Conservation (phyloP, 2,113 vertebrate species). For the Proteles cristata region DNA sequence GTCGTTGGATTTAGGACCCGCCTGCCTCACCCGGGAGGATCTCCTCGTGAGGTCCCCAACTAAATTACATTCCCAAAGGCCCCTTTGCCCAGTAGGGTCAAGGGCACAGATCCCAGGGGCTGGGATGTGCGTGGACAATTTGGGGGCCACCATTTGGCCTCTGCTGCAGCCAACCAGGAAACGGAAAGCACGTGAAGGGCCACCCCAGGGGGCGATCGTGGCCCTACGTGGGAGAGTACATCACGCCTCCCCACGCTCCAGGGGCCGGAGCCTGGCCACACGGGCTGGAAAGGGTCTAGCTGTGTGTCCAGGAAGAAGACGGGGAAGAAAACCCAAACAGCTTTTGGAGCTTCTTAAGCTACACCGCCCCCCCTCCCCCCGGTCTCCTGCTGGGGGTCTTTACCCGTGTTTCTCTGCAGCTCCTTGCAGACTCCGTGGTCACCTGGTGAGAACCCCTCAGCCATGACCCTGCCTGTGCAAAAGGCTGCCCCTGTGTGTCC, state of each 20-base stretch:
- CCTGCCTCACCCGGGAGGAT: too few relatives aligned
- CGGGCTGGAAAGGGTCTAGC: too few relatives aligned
- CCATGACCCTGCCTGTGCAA: neutral
- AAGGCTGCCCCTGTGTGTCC: neutral
- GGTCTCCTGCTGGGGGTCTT: neutral
- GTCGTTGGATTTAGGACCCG: neutral
- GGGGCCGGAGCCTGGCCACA: neutral
- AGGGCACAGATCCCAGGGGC: neutral
- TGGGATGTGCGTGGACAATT: neutral
- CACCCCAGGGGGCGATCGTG: neutral
- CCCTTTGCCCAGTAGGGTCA: neutral
- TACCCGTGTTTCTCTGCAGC: neutral
- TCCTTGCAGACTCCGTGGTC: too few relatives aligned
- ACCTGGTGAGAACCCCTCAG: neutral
- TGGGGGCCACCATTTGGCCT: too few relatives aligned
- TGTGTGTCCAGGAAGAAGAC: neutral
- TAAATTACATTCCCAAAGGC: too few relatives aligned
- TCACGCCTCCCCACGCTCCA: neutral
- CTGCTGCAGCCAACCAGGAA: neutral
- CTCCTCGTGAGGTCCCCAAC: neutral
- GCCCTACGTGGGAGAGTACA: neutral
- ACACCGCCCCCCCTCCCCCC: fast-evolving
- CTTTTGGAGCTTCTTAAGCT: neutral
- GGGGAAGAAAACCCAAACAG: neutral
- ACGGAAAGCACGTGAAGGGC: too few relatives aligned